Evolutionary conservation across 2,888 invertebrate genomes (phyloP).

Genomic region (Andrena haemorrhoa): DNA sequence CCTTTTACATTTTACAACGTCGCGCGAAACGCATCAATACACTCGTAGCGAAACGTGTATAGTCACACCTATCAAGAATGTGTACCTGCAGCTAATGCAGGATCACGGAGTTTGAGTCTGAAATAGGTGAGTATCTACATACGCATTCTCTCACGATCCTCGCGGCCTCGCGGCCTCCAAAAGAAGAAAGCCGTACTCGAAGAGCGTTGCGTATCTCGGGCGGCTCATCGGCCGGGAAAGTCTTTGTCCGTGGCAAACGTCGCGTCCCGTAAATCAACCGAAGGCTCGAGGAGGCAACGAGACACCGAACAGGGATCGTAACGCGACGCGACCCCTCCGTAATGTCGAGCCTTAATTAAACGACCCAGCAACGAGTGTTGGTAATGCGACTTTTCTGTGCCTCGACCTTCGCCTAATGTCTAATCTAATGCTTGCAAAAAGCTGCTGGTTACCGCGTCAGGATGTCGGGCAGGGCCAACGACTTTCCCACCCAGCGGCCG

Average conservation of each 20-base stretch:
- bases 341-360: slow-evolving; percentile 72
- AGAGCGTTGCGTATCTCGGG: slow-evolving; percentile 79
- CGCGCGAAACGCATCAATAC: neutral
- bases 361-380: slow-evolving; percentile 69
- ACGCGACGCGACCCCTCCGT: slow-evolving; percentile 12
- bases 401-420: slow-evolving; percentile 2
- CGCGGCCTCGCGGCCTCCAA: slow-evolving; percentile 26
- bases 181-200: slow-evolving; percentile 46
- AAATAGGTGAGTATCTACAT: neutral
- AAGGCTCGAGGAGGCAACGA: slow-evolving; percentile 56
- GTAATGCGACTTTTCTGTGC: slow-evolving; percentile 10
- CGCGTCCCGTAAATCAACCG: slow-evolving; percentile 78
- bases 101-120: neutral
- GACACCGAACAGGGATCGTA: slow-evolving; percentile 47
- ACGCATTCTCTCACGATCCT: slow-evolving; percentile 66
- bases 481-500: neutral
- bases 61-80: neutral
- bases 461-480: neutral
- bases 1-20: neutral
- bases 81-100: neutral
- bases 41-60: neutral
- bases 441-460: neutral
- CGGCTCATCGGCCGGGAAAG: slow-evolving; percentile 78
- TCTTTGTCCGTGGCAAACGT: slow-evolving; percentile 71
- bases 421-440: neutral